phyloP scores from a whole-genome alignment of 2,888 invertebrate species.

The Oligia strigilis region DNA sequence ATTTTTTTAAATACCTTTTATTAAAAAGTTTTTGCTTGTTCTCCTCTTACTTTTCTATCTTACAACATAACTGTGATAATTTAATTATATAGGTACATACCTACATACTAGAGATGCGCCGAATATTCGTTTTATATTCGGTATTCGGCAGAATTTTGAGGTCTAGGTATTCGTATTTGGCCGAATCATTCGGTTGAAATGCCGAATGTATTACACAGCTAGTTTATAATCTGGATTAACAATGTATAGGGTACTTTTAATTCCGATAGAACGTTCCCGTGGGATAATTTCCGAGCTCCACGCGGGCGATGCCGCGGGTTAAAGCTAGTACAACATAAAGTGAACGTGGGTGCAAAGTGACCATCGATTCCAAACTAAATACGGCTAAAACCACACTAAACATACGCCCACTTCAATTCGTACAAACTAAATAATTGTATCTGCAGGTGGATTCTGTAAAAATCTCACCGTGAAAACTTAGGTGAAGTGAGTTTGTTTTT shows the following conservation, averaged over 20 bases:
- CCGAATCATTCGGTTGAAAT: too few species aligned
- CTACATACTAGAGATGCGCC: too few species aligned
- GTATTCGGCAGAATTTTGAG: too few species aligned
- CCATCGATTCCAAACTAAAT: conserved; percentile 20
- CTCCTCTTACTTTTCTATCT: neutral
- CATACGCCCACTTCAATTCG: conserved; percentile 5
- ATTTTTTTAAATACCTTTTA: neutral
- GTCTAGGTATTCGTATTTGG: too few species aligned
- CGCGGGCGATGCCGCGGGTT: accelerated
- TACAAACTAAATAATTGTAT: conserved; percentile 5
- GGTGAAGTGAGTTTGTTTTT: too few species aligned
- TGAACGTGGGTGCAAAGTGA: neutral
- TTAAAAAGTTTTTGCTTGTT: neutral
- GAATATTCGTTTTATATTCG: too few species aligned
- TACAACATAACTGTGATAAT: neutral
- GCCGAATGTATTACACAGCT: too few species aligned
- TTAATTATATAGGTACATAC: neutral
- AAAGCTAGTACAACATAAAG: too few species aligned
- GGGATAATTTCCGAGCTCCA: neutral
- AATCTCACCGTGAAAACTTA: too few species aligned
- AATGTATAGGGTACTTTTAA: neutral
- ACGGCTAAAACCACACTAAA: conserved; percentile 6
- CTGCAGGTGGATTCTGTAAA: too few species aligned
- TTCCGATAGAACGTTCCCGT: neutral
- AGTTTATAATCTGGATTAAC: neutral